phyloP scores from a whole-genome alignment of 2,797 vertebrate species.

The Crocodylus rhombifer region DNA sequence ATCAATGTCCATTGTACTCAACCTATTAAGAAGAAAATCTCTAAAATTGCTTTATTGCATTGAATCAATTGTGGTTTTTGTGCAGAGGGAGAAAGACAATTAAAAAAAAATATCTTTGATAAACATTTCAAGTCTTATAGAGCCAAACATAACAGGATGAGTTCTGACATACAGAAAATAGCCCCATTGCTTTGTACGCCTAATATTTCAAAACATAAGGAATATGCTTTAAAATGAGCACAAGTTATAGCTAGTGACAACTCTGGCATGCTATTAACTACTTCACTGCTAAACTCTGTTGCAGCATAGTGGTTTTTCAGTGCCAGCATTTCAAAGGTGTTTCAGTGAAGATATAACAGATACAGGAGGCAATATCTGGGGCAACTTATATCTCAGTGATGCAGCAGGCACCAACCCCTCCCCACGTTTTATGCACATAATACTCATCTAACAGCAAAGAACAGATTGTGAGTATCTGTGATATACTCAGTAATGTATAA shows the following conservation, averaged over 20 bases:
- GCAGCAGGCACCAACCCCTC: not conserved
- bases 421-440: not conserved
- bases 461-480: not conserved
- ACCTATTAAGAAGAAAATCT: constrained; percentile 10
- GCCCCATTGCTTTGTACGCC: not conserved
- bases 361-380: accelerated
- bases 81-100: not conserved
- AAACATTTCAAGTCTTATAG: not conserved
- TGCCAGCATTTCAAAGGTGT: not conserved
- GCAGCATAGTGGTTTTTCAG: not conserved
- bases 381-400: not conserved
- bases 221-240: not conserved
- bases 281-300: not conserved
- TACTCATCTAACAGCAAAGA: not conserved
- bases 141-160: not conserved
- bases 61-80: not conserved
- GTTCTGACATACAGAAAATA: not conserved
- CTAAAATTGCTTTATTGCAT: not conserved
- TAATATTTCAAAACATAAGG: not conserved
- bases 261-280: not conserved
- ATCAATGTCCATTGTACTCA: not conserved
- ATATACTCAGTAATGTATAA: not conserved
- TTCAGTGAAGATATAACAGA: not conserved
- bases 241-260: not conserved
- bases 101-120: not conserved